phyloP scores from a whole-genome alignment of 2,888 invertebrate species.

The Xanthorhoe spadicearia region DNA sequence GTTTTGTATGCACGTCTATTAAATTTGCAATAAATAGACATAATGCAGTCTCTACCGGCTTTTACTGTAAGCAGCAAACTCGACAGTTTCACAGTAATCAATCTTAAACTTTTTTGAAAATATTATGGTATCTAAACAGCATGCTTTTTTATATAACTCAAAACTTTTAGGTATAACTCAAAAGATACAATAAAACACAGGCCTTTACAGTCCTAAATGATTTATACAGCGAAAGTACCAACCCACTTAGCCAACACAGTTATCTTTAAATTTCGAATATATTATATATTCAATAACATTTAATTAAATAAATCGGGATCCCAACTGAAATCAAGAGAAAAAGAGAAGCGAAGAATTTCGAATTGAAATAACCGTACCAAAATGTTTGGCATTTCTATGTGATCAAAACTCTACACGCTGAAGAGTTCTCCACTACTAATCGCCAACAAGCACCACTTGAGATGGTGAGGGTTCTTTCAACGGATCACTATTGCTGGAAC shows the following conservation, averaged over 20 bases:
- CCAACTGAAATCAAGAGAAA: too few relatives aligned
- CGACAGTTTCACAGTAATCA: neutral
- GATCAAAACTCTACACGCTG: conserved; percentile 9
- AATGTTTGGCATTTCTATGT: conserved; percentile 26
- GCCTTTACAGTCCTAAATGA: too few relatives aligned
- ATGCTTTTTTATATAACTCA: too few relatives aligned
- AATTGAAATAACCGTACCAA: neutral
- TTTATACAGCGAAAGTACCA: too few relatives aligned
- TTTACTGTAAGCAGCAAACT: neutral
- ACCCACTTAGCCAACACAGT: too few relatives aligned
- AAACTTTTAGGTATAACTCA: too few relatives aligned
- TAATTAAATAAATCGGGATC: too few relatives aligned
- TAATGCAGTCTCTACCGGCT: too few relatives aligned
- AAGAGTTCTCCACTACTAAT: conserved; percentile 75
- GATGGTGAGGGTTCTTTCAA: conserved; percentile 74
- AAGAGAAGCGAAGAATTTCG: too few relatives aligned
- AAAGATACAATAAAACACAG: too few relatives aligned
- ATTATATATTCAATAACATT: too few relatives aligned
- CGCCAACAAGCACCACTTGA: conserved; percentile 71
- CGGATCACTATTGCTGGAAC: conserved; percentile 74
- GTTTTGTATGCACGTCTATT: neutral
- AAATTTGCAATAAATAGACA: neutral
- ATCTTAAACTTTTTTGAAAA: neutral
- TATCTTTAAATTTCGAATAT: too few relatives aligned
- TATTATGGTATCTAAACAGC: neutral